phyloP scores from a whole-genome alignment of 2,888 invertebrate species.

The Tenthredo distinguenda region DNA sequence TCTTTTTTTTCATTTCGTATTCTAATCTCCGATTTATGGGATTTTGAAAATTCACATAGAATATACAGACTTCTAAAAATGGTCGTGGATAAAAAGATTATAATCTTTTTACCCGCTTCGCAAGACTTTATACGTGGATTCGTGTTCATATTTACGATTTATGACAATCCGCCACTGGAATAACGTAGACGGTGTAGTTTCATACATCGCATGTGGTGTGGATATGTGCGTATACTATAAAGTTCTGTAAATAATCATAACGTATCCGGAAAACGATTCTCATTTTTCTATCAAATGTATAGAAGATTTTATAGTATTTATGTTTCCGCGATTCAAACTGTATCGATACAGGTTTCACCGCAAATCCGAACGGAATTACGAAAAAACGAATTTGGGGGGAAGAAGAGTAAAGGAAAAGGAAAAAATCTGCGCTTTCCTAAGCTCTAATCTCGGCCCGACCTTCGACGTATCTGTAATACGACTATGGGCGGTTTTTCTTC shows the following conservation, averaged over 20 bases:
- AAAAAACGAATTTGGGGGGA: background rate
- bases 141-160: conserved; percentile 19
- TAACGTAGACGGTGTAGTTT: background rate
- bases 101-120: background rate
- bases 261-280: background rate
- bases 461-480: conserved; percentile 14
- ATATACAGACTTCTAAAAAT: background rate
- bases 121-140: background rate
- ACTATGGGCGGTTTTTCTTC: conserved; percentile 1
- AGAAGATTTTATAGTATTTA: background rate
- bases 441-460: background rate
- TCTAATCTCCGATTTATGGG: background rate
- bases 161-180: background rate
- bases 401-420: background rate
- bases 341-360: background rate
- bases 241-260: conserved; percentile 28
- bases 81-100: background rate
- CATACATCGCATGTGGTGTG: background rate
- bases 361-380: conserved; percentile 1
- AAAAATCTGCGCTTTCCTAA: background rate
- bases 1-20: background rate
- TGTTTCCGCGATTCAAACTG: background rate
- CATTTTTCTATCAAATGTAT: background rate
- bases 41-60: background rate
- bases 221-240: background rate